phyloP scores from a whole-genome alignment of 2,888 invertebrate genomes.

The Palloptera scutellata region DNA sequence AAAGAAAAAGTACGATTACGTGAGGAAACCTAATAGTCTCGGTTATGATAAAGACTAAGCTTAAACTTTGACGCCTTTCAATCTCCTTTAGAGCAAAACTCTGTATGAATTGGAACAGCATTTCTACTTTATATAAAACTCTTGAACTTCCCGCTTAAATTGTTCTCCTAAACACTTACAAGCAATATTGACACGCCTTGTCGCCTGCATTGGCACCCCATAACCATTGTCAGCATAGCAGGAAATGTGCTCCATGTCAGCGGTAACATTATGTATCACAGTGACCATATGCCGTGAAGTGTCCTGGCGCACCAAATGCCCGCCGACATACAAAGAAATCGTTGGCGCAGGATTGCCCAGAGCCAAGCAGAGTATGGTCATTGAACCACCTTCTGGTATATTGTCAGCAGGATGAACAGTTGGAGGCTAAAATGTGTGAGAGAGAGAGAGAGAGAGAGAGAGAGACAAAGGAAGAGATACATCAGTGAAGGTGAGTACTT shows the following conservation, averaged over 20 bases:
- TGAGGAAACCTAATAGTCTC: too few species aligned
- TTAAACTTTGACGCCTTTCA: too few species aligned
- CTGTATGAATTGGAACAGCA: too few species aligned
- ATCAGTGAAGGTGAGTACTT: background rate
- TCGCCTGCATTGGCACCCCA: constrained; percentile 86
- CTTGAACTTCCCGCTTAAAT: too few species aligned
- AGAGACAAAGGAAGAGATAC: background rate
- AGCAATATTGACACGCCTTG: constrained; percentile 80
- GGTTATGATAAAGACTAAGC: too few species aligned
- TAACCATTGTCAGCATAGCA: constrained; percentile 90
- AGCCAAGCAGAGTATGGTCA: constrained; percentile 85
- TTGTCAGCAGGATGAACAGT: constrained; percentile 84
- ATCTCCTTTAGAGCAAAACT: too few species aligned
- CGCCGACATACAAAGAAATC: constrained; percentile 79
- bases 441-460: background rate
- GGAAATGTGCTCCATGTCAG: constrained; percentile 85
- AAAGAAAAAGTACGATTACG: too few species aligned
- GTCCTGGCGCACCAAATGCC: constrained; percentile 80
- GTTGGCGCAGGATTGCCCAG: constrained; percentile 87
- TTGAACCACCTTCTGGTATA: constrained; percentile 83
- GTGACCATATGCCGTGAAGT: constrained; percentile 86
- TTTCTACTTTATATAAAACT: too few species aligned
- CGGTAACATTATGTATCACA: constrained; percentile 83
- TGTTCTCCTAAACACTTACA: constrained; percentile 71
- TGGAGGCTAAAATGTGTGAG: constrained; percentile 73